phyloP scores from a whole-genome alignment of 2,797 vertebrate species.

The Spheniscus humboldti region DNA sequence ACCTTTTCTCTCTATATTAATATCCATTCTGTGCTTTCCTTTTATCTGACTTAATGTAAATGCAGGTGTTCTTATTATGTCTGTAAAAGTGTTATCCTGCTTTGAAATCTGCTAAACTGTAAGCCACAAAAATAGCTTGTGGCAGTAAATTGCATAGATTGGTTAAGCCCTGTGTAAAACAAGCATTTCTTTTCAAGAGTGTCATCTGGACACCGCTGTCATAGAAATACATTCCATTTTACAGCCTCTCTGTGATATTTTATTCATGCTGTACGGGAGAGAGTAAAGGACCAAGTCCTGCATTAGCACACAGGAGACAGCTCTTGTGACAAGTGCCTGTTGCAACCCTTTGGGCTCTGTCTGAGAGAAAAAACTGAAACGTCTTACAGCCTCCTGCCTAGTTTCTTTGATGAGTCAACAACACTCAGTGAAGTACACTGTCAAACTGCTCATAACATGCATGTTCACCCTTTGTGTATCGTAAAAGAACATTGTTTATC shows the following conservation, averaged over 20 bases:
- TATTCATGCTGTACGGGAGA: constrained; percentile 12
- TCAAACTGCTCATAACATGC: not conserved
- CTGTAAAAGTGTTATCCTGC: not conserved
- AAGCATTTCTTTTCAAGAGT: not conserved
- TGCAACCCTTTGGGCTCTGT: not conserved
- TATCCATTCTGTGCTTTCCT: not conserved
- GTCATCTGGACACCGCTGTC: not conserved
- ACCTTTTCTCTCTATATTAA: not conserved
- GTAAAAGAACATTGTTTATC: not conserved
- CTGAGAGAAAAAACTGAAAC: not conserved
- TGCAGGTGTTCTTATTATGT: constrained; percentile 47
- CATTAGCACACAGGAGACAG: not conserved
- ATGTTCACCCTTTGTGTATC: not conserved
- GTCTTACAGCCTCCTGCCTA: not conserved
- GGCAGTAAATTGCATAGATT: not conserved
- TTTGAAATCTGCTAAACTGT: constrained; percentile 38
- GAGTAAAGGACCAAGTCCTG: not conserved
- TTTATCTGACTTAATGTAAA: constrained; percentile 18
- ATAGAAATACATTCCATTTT: not conserved
- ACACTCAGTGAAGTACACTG: not conserved
- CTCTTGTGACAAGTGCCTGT: not conserved
- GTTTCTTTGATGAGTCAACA: constrained; percentile 2
- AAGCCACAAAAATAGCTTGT: constrained; percentile 31
- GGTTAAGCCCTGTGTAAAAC: constrained; percentile 33
- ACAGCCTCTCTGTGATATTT: constrained; percentile 19